Base-by-base conservation (phyloP, 2,113 vertebrate species). In the Origma solitaria region DNA sequence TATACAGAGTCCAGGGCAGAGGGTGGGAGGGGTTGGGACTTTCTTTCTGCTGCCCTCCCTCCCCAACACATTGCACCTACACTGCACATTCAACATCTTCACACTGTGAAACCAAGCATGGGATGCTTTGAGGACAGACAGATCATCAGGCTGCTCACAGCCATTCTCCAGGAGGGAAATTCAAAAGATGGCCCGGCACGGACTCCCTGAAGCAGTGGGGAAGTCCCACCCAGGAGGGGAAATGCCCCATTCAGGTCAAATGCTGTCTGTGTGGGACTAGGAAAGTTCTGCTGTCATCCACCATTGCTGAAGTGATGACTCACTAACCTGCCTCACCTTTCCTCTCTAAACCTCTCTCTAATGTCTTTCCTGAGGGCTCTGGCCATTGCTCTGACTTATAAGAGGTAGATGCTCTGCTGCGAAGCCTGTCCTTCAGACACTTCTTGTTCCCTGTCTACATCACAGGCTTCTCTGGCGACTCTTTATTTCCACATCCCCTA, bases 171-270 rank as follows among this genome's bases (percentile, higher is more conserved):
- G 35, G 7, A 45, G 7, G 33, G 11, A 54, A 60, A 47, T 49
- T 27, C 0, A 0, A 42, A 66, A 58, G 13, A 24, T 9, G 11
- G 21, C 17, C 10, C 3, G 2, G 27, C 35, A 47, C 17, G 1
- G 1, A 15, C 20, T 73, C 6, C 22, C 30, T 28, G 4, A 12
- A 12, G 70, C 19, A 66, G 7, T 15, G 22, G 9, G 19, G 13
- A 19, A 79, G 31, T 8, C 25, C 13, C 1, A 0, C 20, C 11
- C 3, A 1, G 42, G 22, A 82, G 9, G 4, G 3, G 8, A 75
- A 51, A 78, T 44, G 14, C 15, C 42, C 70, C 86, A 35, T 50
- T 53, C 35, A 27, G 7, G 30, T 51, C 37, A 92, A 73, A 60
- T 31, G 23, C 7, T 53, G 19, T 24, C 19, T 66, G 23, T 44